These are phyloP conservation scores for Cotesia vestalis DNA, from an alignment of 1,140 invertebrate genomes.

Conservation along the genomic window DNA sequence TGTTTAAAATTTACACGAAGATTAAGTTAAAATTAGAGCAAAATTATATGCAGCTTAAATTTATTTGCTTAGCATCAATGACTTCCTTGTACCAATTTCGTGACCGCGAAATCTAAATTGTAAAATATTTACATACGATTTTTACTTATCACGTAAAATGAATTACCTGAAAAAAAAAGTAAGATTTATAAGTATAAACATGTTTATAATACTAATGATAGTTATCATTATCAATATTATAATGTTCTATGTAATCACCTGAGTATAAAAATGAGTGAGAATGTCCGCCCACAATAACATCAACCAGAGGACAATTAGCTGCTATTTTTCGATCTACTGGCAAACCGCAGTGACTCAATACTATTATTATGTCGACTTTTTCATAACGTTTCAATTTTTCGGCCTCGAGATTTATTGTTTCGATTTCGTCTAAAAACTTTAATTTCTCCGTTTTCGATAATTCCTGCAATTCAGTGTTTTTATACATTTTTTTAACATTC, in stretches of 20 bases:
- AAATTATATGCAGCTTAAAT: conserved; percentile 2
- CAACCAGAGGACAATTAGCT: conserved; percentile 70
- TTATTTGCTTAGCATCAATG: neutral
- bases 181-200: neutral
- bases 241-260: conserved; percentile 48
- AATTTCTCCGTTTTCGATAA: conserved; percentile 71
- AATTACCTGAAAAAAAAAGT: too few relatives aligned
- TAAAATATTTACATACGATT: conserved; percentile 7
- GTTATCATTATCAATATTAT: too few relatives aligned
- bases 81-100: too few relatives aligned
- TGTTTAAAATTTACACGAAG: too few relatives aligned
- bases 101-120: neutral
- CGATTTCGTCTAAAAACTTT: conserved; percentile 74
- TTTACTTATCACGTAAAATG: too few relatives aligned
- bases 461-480: conserved; percentile 57
- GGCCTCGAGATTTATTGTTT: conserved; percentile 73
- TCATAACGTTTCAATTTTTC: conserved; percentile 69
- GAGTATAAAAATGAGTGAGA: conserved; percentile 82
- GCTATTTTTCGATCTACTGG: conserved; percentile 78
- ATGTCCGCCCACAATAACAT: conserved; percentile 88
- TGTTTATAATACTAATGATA: neutral
- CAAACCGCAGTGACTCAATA: conserved; percentile 81
- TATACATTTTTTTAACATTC: conserved; percentile 44
- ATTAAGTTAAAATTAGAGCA: too few relatives aligned
- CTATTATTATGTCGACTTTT: conserved; percentile 78